These are phyloP conservation scores for Stomorhina lunata DNA, from an alignment of 2,888 invertebrate genomes.

Conservation along the genomic window DNA sequence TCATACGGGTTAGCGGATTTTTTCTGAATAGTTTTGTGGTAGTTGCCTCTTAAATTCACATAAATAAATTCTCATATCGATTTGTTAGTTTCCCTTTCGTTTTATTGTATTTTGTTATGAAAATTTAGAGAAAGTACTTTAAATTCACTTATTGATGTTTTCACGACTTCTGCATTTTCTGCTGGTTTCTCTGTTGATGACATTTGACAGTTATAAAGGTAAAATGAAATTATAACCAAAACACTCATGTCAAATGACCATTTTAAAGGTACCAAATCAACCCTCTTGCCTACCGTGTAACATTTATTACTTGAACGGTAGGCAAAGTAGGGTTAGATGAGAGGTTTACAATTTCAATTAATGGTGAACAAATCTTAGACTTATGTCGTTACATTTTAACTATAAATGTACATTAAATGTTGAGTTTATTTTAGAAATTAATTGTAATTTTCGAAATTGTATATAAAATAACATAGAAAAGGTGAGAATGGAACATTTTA, in stretches of 20 bases:
- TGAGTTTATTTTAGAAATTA: too few relatives aligned
- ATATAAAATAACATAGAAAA: too few relatives aligned
- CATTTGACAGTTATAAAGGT: constrained; percentile 19
- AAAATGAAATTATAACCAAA: neutral
- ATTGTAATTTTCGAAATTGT: too few relatives aligned
- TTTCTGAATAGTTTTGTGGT: neutral
- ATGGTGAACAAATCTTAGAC: neutral
- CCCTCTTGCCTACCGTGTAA: neutral
- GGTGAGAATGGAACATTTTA: too few relatives aligned
- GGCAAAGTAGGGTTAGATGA: neutral
- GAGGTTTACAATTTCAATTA: neutral
- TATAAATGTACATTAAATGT: too few relatives aligned
- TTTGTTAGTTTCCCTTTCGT: neutral
- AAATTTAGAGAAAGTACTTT: neutral
- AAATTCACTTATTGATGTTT: neutral
- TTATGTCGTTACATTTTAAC: too few relatives aligned
- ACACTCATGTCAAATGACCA: neutral
- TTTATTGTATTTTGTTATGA: neutral
- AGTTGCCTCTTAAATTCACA: neutral
- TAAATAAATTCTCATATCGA: neutral
- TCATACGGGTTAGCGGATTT: constrained; percentile 31
- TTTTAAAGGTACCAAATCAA: neutral
- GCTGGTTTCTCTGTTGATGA: neutral
- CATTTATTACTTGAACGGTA: too few relatives aligned
- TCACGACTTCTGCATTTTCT: neutral